Base-by-base conservation (phyloP, 2,797 vertebrate genomes). In the Premnoplex brunnescens region DNA sequence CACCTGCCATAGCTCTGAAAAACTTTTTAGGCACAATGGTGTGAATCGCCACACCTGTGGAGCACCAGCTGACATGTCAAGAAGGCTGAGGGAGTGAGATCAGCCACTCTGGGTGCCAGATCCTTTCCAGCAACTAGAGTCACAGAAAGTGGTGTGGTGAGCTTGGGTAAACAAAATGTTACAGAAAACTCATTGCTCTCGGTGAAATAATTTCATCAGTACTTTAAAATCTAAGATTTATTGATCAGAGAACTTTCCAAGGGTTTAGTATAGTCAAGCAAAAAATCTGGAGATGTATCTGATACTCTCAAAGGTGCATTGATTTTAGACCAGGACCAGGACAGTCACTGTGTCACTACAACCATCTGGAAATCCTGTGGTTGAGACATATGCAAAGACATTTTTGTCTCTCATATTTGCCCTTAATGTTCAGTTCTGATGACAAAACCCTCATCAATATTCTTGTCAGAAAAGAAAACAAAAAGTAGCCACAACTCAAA, bases 1-100 rank as follows among this genome's bases (percentile, higher is more conserved):
- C 21, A n/a, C 46, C 26, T 39, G 23, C 58, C 9, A 6, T 0
- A 0, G 30, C 8, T 0, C 49, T 55, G 32, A 26, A 63, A 68
- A 51, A 18, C 7, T 6, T 66, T 75, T 67, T 34, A 26, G 19
- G 18, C 7, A 6, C 19, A 23, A n/a, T 73, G 7, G 2, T 52
- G 22, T 28, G 39, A 88, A 43, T 43, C 39, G 18, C 8, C 1
- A 0, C 15, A 9, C 26, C 52, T 2, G 0, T 48, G 24, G 32
- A 71, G 8, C 52, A 34, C 26, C 34, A 60, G 37, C 11, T 48
- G 62, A 19, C 3, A 1, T 18, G 4, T 48, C 9, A 4, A 24
- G 11, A 7, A 7, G 3, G 1, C 4, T n/a, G 36, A 46, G 10
- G 27, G 20, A 24, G 17, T 2, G 15, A 77, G 28, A 22, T 24